Evolutionary conservation across 2,797 vertebrate genomes (phyloP).

Genomic region (Glyptemys insculpta): DNA sequence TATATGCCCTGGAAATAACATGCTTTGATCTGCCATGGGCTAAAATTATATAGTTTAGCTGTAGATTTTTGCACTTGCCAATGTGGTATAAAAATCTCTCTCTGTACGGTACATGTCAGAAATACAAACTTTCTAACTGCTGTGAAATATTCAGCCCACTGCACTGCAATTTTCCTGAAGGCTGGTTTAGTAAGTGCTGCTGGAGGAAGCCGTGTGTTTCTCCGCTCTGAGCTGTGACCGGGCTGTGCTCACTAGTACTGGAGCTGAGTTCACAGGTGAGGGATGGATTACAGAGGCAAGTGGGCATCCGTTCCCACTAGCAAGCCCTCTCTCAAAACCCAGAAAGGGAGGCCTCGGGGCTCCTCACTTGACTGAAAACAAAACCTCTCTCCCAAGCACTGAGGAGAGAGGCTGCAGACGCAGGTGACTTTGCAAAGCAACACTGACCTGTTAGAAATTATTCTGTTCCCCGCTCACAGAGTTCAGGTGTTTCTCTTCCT

Average conservation of each 20-base stretch:
- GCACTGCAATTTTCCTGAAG: accelerated
- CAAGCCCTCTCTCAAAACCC: accelerated
- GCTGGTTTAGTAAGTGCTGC: background rate
- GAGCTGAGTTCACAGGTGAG: background rate
- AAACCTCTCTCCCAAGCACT: background rate
- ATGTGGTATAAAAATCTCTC: accelerated
- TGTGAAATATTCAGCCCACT: accelerated
- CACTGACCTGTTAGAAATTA: background rate
- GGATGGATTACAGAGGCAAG: background rate
- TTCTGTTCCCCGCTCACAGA: background rate
- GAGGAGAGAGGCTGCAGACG: background rate
- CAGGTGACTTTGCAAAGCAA: background rate
- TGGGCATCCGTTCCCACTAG: background rate
- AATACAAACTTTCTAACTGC: background rate
- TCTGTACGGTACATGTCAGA: accelerated
- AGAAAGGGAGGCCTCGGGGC: accelerated
- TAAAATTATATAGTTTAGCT: background rate
- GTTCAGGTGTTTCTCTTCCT: background rate
- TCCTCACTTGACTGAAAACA: accelerated
- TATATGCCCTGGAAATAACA: background rate
- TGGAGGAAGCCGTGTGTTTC: background rate
- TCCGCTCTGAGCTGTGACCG: background rate
- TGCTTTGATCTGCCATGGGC: accelerated
- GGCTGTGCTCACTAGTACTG: background rate
- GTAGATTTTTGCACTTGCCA: accelerated